A percentile compares a stretch with the other conserved stretches of the same genome.
Evolutionary conservation across 2,797 vertebrate genomes (phyloP).

Genomic region (Urocyon cinereoargenteus): DNA sequence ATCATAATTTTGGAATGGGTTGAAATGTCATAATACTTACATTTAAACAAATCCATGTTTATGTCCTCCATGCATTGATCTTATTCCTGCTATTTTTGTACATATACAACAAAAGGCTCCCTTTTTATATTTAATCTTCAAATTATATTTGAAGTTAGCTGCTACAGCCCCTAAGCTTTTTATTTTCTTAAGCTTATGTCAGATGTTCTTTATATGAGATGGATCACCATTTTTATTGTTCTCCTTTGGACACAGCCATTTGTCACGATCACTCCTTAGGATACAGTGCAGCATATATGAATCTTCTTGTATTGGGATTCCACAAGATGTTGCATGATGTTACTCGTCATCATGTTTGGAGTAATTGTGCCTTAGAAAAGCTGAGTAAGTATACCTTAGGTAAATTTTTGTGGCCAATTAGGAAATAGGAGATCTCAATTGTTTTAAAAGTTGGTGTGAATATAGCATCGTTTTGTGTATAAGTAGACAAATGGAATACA

Average conservation of each 20-base stretch:
- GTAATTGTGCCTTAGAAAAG: not conserved
- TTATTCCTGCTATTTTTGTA: not conserved
- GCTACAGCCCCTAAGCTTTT: not conserved
- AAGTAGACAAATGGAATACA: conserved; percentile 16
- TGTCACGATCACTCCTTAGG: conserved; percentile 40
- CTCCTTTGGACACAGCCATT: conserved; percentile 13
- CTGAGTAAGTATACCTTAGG: not conserved
- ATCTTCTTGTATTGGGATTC: conserved; percentile 26
- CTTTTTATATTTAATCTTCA: not conserved
- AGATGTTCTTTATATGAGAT: conserved; percentile 29
- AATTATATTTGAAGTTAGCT: conserved; percentile 16
- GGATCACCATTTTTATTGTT: conserved; percentile 39
- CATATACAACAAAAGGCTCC: not conserved
- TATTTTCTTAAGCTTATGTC: conserved; percentile 57
- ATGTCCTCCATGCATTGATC: not conserved
- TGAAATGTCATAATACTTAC: not conserved
- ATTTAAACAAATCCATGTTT: not conserved
- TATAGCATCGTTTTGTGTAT: not conserved
- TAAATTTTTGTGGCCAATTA: not conserved
- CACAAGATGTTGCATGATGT: not conserved
- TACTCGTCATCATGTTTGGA: not conserved
- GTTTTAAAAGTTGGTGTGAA: not conserved
- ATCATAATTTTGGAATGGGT: not conserved
- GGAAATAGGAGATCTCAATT: conserved; percentile 33
- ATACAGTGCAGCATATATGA: not conserved